Evolutionary conservation across 1,140 invertebrate genomes (phyloP).

Genomic region (Drosophila mayri): DNA sequence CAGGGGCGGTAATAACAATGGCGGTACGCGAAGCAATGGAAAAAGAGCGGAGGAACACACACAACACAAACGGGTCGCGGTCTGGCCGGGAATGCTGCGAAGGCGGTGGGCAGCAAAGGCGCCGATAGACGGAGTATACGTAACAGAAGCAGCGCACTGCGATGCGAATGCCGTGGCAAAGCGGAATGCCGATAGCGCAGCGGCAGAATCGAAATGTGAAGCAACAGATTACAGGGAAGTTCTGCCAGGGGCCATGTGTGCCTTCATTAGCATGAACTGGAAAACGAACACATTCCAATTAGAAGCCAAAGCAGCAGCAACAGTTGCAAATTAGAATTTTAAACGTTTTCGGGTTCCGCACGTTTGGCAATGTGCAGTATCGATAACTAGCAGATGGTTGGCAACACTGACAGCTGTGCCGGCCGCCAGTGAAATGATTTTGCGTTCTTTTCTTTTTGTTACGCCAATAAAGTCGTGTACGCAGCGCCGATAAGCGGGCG

Average conservation of each 20-base stretch:
- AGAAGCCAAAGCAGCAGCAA: neutral
- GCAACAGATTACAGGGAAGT: neutral
- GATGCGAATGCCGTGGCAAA: conserved; percentile 53
- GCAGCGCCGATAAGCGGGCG: conserved; percentile 45
- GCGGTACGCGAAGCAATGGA: conserved; percentile 6
- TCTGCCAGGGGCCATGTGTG: neutral
- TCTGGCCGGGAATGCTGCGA: conserved; percentile 59
- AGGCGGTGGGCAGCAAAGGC: conserved; percentile 39
- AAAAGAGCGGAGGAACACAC: conserved; percentile 22
- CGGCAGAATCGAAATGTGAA: conserved; percentile 1
- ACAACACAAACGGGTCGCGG: conserved; percentile 49
- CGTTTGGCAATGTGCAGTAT: conserved; percentile 38
- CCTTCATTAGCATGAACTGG: conserved; percentile 5
- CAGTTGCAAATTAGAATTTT: conserved; percentile 3
- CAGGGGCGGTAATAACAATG: neutral
- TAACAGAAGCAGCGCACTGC: conserved; percentile 57
- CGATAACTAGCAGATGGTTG: conserved; percentile 41
- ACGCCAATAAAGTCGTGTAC: conserved; percentile 31
- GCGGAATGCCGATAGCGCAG: conserved; percentile 21
- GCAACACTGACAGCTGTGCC: conserved; percentile 61
- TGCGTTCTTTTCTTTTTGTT: conserved; percentile 14
- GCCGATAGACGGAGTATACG: conserved; percentile 59
- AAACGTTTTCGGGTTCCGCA: conserved; percentile 21
- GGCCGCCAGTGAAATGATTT: conserved; percentile 31
- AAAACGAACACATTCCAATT: conserved; percentile 8